Percentiles rank a stretch among this genome's conserved stretches.
Conservation (phyloP, 30 jellyfish, hydroid and myxozoan genomes). For the Pelagia noctiluca region DNA sequence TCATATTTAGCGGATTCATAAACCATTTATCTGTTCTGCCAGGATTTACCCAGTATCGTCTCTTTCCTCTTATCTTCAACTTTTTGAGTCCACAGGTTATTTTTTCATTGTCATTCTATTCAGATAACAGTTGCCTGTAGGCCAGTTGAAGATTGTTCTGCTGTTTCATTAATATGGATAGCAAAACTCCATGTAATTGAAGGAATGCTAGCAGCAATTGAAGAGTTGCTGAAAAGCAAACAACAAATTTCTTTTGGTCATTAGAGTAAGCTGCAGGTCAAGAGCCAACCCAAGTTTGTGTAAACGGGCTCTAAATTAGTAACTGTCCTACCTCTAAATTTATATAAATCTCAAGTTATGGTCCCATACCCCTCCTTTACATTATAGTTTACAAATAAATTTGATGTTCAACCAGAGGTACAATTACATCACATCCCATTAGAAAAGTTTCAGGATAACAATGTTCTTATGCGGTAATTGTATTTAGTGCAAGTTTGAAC, state of each 20-base stretch:
- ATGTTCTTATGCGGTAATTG: too few species aligned
- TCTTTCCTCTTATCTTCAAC: neutral
- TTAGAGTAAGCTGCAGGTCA: neutral
- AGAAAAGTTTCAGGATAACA: too few species aligned
- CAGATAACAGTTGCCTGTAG: neutral
- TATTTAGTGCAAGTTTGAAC: too few species aligned
- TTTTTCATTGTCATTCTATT: neutral
- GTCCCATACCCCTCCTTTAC: too few species aligned
- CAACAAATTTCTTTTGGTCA: slow-evolving; percentile 6
- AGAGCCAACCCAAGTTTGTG: neutral
- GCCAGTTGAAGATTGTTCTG: slow-evolving; percentile 15
- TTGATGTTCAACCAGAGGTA: too few species aligned
- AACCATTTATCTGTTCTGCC: neutral
- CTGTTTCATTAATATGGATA: neutral
- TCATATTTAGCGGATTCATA: too few species aligned
- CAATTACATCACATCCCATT: too few species aligned
- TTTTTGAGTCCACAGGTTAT: neutral
- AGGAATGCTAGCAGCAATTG: slow-evolving; percentile 16
- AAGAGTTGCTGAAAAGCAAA: slow-evolving; percentile 19
- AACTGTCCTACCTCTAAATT: too few species aligned
- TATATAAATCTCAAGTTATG: too few species aligned
- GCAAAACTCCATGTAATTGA: slow-evolving; percentile 27
- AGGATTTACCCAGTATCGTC: slow-evolving; percentile 1
- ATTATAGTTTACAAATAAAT: too few species aligned
- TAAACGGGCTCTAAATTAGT: neutral